Evolutionary conservation across 2,797 vertebrate species (phyloP), one percentile per base, ranked within the genome.

Genomic region (Borostomias antarcticus): DNA sequence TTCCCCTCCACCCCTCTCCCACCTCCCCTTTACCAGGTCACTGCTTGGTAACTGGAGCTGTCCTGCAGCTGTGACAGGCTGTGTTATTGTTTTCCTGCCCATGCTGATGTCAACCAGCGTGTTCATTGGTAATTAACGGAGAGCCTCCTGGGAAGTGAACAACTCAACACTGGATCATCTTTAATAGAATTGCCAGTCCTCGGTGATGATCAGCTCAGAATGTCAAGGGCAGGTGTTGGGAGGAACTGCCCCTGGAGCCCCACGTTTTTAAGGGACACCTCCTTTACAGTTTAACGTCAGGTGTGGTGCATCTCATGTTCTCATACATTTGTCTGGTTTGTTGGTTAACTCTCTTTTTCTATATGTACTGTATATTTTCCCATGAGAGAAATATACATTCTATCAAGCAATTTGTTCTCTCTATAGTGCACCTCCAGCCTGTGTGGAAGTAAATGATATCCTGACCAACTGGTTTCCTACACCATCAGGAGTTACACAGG

Each of bases 1-100:
- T 32, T 56, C 19, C 11, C 15, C 32, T 9, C 32, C 32, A 35
- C 32, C 32, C 32, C 15, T 3, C 43, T 21, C 45, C n/a, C n/a
- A 2, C n/a, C n/a, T 2, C 45, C 47, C 50, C 25, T 11, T 43
- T 72, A 59, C 66, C 73, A 77, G 77, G 79, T 81, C 77, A 80
- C 68, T 64, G 68, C 68, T 74, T 77, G 77, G 82, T 80, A 81
- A 83, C 82, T 80, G 75, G 62, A 83, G 66, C 67, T 52, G 68
- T 69, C 67, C 72, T 75, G 82, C 79, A 81, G 73, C 59, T 75
- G 70, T 65, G 74, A 68, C 79, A 58, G 73, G 33, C 61, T 60
- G 50, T 19, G 68, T 67, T 76, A 66, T 78, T 82, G 64, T 73
- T 67, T 61, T 56, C 43, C 57, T 64, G 69, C 53, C n/a, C 69